Percentiles rank a stretch among this genome's conserved stretches.
These are phyloP conservation scores for Disparrhopalites patrizii DNA, from an alignment of 2,888 invertebrate species.

Conservation along the genomic window DNA sequence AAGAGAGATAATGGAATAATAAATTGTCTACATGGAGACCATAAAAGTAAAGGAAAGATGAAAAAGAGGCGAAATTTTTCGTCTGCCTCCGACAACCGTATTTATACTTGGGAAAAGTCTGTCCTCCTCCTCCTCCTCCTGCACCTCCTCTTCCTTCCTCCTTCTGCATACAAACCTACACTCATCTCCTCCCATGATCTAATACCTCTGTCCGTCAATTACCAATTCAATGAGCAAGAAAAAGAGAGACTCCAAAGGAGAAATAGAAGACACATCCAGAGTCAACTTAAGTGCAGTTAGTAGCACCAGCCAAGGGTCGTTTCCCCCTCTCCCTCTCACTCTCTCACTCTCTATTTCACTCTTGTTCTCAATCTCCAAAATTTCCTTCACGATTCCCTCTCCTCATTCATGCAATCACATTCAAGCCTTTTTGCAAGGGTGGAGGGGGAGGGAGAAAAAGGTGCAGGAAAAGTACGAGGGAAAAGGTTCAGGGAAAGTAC, in stretches of 20 bases:
- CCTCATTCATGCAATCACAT: too few species aligned
- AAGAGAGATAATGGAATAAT: conserved; percentile 28
- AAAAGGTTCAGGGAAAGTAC: neutral
- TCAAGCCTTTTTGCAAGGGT: neutral
- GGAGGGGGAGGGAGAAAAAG: neutral
- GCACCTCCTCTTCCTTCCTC: conserved; percentile 20
- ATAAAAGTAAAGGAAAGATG: conserved; percentile 27
- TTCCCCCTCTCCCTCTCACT: neutral
- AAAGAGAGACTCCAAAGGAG: neutral
- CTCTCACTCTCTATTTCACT: too few species aligned
- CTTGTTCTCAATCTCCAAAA: neutral
- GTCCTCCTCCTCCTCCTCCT: too few species aligned
- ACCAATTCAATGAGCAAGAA: conserved; percentile 26
- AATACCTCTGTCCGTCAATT: conserved; percentile 22
- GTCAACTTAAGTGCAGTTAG: conserved; percentile 1
- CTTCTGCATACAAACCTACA: conserved; percentile 12
- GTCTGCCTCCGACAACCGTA: conserved; percentile 24
- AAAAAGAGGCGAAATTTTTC: conserved; percentile 24
- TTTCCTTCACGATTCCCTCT: too few species aligned
- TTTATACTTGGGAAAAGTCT: too few species aligned
- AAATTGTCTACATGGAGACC: conserved; percentile 24
- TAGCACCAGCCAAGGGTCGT: too few species aligned
- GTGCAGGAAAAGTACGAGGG: neutral
- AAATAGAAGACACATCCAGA: neutral
- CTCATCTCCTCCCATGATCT: conserved; percentile 22